Percentiles rank a stretch among this genome's conserved stretches.
These are phyloP conservation scores for Bovichtus diacanthus DNA, from an alignment of 2,797 vertebrate genomes.

Conservation along the genomic window DNA sequence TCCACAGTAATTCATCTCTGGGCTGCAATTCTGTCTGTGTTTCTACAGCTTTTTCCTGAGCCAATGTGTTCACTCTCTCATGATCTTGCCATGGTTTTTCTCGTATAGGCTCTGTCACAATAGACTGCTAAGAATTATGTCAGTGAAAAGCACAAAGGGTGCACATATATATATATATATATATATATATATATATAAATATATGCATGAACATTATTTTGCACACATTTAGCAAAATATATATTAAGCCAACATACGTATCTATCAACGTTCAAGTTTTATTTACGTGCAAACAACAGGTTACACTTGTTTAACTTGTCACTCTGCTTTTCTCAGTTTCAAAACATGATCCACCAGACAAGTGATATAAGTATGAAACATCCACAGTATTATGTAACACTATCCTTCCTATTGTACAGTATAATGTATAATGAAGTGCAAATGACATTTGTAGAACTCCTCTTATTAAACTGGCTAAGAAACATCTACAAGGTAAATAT, in stretches of 20 bases:
- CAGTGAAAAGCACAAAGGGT: too few species aligned
- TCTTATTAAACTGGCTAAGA: background rate
- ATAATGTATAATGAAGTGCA: background rate
- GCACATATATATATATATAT: too few species aligned
- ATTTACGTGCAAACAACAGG: background rate
- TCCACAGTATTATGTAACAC: background rate
- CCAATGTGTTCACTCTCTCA: too few species aligned
- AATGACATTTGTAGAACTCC: background rate
- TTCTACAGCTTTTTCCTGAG: too few species aligned
- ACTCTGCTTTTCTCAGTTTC: background rate
- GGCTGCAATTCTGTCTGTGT: too few species aligned
- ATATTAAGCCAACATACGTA: background rate
- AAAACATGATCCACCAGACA: constrained; percentile 1
- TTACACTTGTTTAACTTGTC: background rate
- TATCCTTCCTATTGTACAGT: background rate
- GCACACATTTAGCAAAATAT: background rate
- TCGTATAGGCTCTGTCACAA: too few species aligned
- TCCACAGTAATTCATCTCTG: too few species aligned
- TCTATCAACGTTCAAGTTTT: background rate
- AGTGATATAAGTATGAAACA: background rate
- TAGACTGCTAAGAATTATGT: too few species aligned
- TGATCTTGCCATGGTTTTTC: too few species aligned
- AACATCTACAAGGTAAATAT: background rate
- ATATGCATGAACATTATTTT: too few species aligned
- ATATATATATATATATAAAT: too few species aligned